A percentile compares a stretch with the other conserved stretches of the same genome.
Evolutionary conservation across 2,113 vertebrate species (phyloP).

Genomic region (Sialia sialis): DNA sequence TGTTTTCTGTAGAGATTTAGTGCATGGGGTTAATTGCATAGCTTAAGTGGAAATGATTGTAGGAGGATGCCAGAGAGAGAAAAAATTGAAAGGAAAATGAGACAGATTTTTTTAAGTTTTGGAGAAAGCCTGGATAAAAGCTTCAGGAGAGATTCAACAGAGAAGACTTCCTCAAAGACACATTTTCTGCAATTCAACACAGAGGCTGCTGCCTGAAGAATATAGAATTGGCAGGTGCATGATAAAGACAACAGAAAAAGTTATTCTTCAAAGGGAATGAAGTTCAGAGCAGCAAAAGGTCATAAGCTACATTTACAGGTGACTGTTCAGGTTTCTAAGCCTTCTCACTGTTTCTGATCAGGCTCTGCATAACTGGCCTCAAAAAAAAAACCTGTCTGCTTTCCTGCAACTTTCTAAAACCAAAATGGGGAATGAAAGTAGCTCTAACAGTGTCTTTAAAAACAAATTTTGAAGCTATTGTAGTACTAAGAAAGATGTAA

Average conservation of each 20-base stretch:
- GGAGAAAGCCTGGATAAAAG: neutral
- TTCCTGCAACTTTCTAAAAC: neutral
- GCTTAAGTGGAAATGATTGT: neutral
- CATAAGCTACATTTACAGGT: neutral
- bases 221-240: neutral
- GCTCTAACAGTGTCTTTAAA: neutral
- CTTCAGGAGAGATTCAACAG: neutral
- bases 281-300: neutral
- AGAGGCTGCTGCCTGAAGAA: neutral
- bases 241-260: neutral
- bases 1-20: neutral
- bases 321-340: neutral
- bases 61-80: neutral
- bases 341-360: neutral
- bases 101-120: neutral
- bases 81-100: neutral
- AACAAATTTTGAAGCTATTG: neutral
- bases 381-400: rapidly evolving
- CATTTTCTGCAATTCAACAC: neutral
- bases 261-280: neutral
- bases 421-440: neutral
- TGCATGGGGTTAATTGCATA: neutral
- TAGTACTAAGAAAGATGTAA: neutral
- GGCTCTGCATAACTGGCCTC: neutral
- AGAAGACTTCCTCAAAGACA: neutral